Conservation (phyloP, 2,797 vertebrate genomes). For the Staurois parvus region DNA sequence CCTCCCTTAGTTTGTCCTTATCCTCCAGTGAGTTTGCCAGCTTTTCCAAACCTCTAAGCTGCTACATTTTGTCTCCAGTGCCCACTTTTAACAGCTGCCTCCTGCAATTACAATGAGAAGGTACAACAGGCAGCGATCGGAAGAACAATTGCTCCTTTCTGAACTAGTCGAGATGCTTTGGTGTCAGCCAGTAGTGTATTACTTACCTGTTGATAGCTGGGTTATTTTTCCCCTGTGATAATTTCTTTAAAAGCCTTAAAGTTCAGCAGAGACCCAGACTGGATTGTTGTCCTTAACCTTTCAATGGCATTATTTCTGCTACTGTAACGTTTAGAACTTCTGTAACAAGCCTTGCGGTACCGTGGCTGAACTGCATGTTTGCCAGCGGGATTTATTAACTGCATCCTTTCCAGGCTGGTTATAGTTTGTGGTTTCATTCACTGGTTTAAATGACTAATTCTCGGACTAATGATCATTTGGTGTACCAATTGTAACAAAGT, state of each 20-base stretch:
- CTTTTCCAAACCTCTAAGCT: slow-evolving; percentile 64
- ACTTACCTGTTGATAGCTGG: slow-evolving; percentile 72
- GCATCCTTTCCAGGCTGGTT: not conserved
- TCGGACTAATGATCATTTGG: no score
- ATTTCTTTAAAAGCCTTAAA: slow-evolving; percentile 74
- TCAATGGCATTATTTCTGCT: slow-evolving; percentile 21
- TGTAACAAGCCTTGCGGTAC: not conserved
- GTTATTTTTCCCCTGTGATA: slow-evolving; percentile 68
- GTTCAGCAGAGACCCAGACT: slow-evolving; percentile 65
- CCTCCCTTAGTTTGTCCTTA: slow-evolving; percentile 72
- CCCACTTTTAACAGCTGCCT: slow-evolving; percentile 78
- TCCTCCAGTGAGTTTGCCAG: slow-evolving; percentile 56
- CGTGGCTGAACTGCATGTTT: not conserved
- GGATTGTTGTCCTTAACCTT: slow-evolving; percentile 67
- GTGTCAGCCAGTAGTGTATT: slow-evolving; percentile 71
- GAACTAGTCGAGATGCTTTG: slow-evolving; percentile 66
- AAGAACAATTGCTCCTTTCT: slow-evolving; percentile 68
- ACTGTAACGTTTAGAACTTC: not conserved
- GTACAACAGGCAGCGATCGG: slow-evolving; percentile 69
- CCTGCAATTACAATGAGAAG: slow-evolving; percentile 74
- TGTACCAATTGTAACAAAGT: no score
- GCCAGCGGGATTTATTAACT: slow-evolving; percentile 8
- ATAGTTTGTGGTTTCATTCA: not conserved
- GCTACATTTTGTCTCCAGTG: slow-evolving; percentile 69
- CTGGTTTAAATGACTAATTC: not conserved